These are phyloP conservation scores for Neotoma lepida DNA, from an alignment of 2,113 vertebrate species.

Conservation along the genomic window DNA sequence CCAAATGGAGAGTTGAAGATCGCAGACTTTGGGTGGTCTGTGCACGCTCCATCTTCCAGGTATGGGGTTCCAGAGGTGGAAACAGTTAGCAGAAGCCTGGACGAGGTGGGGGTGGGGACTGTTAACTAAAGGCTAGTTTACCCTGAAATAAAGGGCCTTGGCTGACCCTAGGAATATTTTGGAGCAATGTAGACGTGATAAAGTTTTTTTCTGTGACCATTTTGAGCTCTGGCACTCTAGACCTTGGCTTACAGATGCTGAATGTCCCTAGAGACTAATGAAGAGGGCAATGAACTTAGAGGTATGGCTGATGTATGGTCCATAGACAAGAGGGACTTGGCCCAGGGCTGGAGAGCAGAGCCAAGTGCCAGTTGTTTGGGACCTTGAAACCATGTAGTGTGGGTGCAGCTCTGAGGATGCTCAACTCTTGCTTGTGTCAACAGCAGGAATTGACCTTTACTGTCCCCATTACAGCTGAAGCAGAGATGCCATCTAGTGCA, in stretches of 20 bases:
- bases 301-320: background rate
- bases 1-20: slow-evolving; percentile 96
- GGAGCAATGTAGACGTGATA: background rate
- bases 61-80: slow-evolving; percentile 65
- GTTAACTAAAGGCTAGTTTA: background rate
- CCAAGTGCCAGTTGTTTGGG: fast-evolving
- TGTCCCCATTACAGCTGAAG: background rate
- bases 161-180: background rate
- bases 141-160: background rate
- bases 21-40: slow-evolving; percentile 98
- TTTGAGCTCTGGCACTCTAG: background rate
- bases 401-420: background rate
- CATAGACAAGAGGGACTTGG: no score
- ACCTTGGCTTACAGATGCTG: background rate
- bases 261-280: background rate
- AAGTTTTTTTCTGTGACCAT: background rate
- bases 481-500: background rate
- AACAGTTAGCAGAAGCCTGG: background rate
- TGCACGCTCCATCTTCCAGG: slow-evolving; percentile 97
- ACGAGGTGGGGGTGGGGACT: background rate
- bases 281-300: background rate
- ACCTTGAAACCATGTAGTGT: background rate
- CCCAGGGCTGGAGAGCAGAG: background rate
- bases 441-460: background rate
- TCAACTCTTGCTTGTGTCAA: background rate